Evolutionary conservation across 2,888 invertebrate genomes (phyloP).

Genomic region (Teinopalpus imperialis): DNA sequence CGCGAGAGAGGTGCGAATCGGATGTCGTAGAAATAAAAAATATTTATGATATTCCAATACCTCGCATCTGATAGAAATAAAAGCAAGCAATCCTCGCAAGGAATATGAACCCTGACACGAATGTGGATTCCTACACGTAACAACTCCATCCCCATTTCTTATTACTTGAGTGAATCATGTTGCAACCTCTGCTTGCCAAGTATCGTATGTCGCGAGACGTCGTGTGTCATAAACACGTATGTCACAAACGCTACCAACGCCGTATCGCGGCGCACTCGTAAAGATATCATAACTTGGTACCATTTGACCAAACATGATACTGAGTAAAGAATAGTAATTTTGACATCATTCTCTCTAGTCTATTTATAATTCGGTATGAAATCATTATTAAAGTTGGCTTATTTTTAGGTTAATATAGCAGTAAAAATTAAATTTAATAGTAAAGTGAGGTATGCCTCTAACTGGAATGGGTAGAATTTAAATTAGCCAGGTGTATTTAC

Average conservation of each 20-base stretch:
- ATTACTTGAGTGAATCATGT: slow-evolving; percentile 21
- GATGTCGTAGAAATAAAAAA: no score
- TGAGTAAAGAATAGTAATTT: not conserved
- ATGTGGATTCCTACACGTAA: slow-evolving; percentile 47
- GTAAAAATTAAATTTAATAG: no score
- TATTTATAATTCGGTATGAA: no score
- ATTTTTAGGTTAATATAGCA: no score
- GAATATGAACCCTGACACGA: slow-evolving; percentile 18
- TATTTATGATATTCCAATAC: not conserved
- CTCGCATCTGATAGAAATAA: not conserved
- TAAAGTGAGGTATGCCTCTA: no score
- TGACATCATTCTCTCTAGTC: no score
- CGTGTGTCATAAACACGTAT: slow-evolving; percentile 70
- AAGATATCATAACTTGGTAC: slow-evolving; percentile 50
- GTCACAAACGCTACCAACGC: slow-evolving; percentile 66
- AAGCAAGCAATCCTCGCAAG: no score
- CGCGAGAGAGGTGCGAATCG: no score
- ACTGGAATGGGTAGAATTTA: no score
- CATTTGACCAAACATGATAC: slow-evolving; percentile 2
- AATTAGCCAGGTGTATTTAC: no score
- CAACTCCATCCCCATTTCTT: slow-evolving; percentile 44
- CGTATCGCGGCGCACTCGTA: slow-evolving; percentile 51
- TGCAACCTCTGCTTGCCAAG: slow-evolving; percentile 45
- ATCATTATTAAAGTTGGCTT: no score
- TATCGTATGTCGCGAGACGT: slow-evolving; percentile 68